Conservation (phyloP, 2,797 vertebrate species). For the Lates japonicus region DNA sequence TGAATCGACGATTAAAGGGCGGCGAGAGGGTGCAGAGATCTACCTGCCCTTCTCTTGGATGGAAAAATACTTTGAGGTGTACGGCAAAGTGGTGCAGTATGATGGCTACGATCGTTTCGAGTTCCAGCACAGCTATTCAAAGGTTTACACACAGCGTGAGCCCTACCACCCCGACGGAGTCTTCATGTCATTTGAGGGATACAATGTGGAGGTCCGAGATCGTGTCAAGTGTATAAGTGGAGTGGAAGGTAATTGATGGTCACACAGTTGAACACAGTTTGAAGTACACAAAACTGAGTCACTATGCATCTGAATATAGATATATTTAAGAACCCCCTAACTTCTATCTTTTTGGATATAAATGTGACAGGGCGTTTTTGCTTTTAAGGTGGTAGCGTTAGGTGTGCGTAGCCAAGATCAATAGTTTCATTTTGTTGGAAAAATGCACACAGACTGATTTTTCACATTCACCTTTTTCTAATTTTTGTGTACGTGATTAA, state of each 20-base stretch:
- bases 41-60: constrained; percentile 97
- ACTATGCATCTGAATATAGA: background rate
- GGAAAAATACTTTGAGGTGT: constrained; percentile 98
- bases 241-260: constrained; percentile 90
- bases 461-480: too few relatives aligned
- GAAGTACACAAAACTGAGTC: background rate
- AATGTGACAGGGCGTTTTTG: too few relatives aligned
- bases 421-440: background rate
- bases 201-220: constrained; percentile 98
- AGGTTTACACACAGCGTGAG: constrained; percentile 94
- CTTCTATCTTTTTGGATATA: background rate
- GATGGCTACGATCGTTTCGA: constrained; percentile 96
- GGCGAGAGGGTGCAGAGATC: constrained; percentile 91
- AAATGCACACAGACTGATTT: background rate
- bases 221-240: constrained; percentile 98
- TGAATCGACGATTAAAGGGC: constrained; percentile 92
- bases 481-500: too few relatives aligned
- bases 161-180: constrained; percentile 96
- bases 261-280: background rate
- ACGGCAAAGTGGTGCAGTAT: constrained; percentile 93
- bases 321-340: background rate
- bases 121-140: constrained; percentile 99
- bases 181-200: constrained; percentile 99
- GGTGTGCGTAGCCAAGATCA: background rate
- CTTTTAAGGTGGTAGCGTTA: too few relatives aligned